A percentile compares a stretch with the other conserved stretches of the same genome.
Evolutionary conservation across 2,113 vertebrate genomes (phyloP).

Genomic region (Pelusios castaneus): DNA sequence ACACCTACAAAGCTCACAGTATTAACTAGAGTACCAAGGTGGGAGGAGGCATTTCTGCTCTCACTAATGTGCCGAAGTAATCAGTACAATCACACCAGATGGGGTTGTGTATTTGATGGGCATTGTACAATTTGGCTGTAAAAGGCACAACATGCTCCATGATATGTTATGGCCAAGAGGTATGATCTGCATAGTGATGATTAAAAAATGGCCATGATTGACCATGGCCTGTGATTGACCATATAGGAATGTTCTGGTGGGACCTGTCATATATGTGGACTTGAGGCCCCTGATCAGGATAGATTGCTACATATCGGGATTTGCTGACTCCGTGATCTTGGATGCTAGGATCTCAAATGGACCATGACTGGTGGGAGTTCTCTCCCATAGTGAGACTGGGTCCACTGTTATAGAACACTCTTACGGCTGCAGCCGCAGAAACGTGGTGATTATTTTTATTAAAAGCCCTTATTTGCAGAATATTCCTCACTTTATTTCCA

Average conservation of each 20-base stretch:
- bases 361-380: not conserved
- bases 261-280: no score
- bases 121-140: not conserved
- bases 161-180: not conserved
- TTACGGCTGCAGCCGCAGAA: not conserved
- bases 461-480: not conserved
- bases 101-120: not conserved
- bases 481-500: not conserved
- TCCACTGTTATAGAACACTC: not conserved
- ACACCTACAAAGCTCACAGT: not conserved
- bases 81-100: not conserved
- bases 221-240: not conserved
- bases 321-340: not conserved
- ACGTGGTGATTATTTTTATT: not conserved
- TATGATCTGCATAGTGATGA: not conserved
- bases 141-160: fast-evolving
- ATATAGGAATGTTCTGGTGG: not conserved
- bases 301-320: not conserved
- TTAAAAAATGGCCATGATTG: not conserved
- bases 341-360: not conserved
- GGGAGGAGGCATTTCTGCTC: fast-evolving
- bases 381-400: not conserved
- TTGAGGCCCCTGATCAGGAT: not conserved
- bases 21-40: not conserved
- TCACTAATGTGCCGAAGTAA: not conserved